These are phyloP conservation scores for Camelus bactrianus DNA, from an alignment of 2,113 vertebrate species.

Conservation along the genomic window DNA sequence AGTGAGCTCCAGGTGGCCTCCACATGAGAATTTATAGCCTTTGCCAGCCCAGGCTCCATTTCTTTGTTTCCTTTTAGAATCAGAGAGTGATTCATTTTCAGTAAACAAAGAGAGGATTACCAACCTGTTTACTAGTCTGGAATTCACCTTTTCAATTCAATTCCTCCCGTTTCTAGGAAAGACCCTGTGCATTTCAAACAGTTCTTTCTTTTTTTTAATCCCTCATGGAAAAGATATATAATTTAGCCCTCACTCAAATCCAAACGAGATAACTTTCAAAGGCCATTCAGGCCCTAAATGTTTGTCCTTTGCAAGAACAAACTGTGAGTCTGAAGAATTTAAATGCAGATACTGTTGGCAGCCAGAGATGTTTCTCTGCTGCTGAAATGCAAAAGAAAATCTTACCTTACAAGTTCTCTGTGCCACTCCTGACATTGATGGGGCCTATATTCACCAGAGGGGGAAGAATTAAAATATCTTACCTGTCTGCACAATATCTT, in stretches of 20 bases:
- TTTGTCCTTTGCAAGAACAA: slow-evolving; percentile 72
- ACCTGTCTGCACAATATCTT: slow-evolving; percentile 66
- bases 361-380: slow-evolving; percentile 56
- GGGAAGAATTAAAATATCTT: slow-evolving; percentile 65
- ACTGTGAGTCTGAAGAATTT: slow-evolving; percentile 68
- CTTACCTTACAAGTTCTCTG: slow-evolving; percentile 52
- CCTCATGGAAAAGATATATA: slow-evolving; percentile 52
- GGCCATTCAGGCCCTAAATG: not conserved
- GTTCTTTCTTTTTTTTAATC: slow-evolving; percentile 75
- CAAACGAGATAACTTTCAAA: slow-evolving; percentile 74
- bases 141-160: slow-evolving; percentile 56
- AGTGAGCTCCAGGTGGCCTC: not conserved
- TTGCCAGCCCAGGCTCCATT: slow-evolving; percentile 56
- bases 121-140: slow-evolving; percentile 68
- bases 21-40: slow-evolving; percentile 59
- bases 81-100: slow-evolving; percentile 72
- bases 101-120: slow-evolving; percentile 82
- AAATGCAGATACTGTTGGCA: slow-evolving; percentile 57
- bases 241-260: slow-evolving; percentile 69
- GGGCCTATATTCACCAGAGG: slow-evolving; percentile 61
- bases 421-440: slow-evolving; percentile 40
- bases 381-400: slow-evolving; percentile 66
- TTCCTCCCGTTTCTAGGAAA: slow-evolving; percentile 67
- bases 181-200: slow-evolving; percentile 74
- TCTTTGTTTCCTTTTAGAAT: slow-evolving; percentile 79